Evolutionary conservation across 2,888 invertebrate species (phyloP), one percentile per base, ranked within the genome.

Genomic region (Lymantria monacha): DNA sequence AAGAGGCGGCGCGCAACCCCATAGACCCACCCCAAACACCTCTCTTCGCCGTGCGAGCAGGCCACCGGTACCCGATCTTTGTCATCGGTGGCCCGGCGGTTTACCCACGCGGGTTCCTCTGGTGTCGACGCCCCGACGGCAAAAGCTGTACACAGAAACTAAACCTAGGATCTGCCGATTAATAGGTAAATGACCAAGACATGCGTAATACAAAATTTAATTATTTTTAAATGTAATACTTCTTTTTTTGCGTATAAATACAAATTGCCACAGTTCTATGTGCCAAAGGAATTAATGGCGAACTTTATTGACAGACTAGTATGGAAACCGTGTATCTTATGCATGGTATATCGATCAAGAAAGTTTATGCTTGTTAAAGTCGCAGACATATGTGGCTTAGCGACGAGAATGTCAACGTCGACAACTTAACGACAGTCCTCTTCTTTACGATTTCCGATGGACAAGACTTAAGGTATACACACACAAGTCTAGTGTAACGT

Each of bases 361-460:
- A 59, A 57, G 57, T 66, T 69, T 66, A 69, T 66, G 66, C 60
- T 55, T 52, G 66, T 48, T 59, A 63, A 57, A 53, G 50, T 42
- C 53, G 49, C 54, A 62, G 59, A 66, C 66, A 57, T 57, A 63
- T 70, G 63, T 70, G 61, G 61, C 57, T 59, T 66, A 56, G 49
- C 56, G 49, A 59, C 53, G 56, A 63, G 58, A 59, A 59, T 63
- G 64, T 64, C 62, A 57, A 56, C 51, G 51, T 58, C 49, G 65
- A 67, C 62, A 62, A 60, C 61, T 71, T 73, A 71, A 71, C 66
- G 63, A 69, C 58, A 58, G 45, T 55, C 53, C 44, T 59, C 55
- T 71, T 73, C 63, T 72, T 72, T 74, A 72, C 61, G 66, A 69
- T 70, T 72, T 72, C 71, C 73, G 70, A 68, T 70, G 68, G 64